Base-by-base conservation (phyloP, 2,888 invertebrate species). In the Zootermopsis nevadensis region DNA sequence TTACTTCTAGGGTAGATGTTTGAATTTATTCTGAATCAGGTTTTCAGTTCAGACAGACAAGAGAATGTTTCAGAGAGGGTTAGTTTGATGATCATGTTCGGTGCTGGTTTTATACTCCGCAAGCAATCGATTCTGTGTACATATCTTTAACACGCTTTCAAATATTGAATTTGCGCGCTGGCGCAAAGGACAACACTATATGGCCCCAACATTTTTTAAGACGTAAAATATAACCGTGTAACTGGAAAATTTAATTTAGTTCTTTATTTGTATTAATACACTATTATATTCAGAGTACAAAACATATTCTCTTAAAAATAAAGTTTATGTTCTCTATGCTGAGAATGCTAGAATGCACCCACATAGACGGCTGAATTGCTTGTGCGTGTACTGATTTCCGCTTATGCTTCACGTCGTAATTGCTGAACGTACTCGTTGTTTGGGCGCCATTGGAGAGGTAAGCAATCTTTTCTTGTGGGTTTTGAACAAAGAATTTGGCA, bases 361-460 rank as follows among this genome's bases (percentile, higher is more conserved):
- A 2, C 7, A 1, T 31, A 22, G 4, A 22, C 15, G 1, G 33
- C 33, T 8, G 19, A 33, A 24, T n/a, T 33, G 38, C 74, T 42
- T 33, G 74, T 38, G 74, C 7, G 69, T 69, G n/a, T n/a, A 24
- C 15, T 38, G 19, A 15, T 42, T 42, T 74, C 74, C 74, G 74
- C 24, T 24, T 27, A 24, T 22, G 4, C 1, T 24, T 22, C 31
- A 35, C n/a, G n/a, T n/a, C n/a, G n/a, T 38, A 38, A n/a, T 74
- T 74, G 38, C 6, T 74, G 74, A 74, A 74, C 74, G 74, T 74
- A 74, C 38, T 74, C 38, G 35, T 74, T 74, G 74, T 74, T 74
- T 74, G 74, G 74, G 74, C 38, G 74, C 74, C 42, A 38, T 74
- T 74, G 74, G 69, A 38, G 24, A n/a, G 74, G 74, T 74, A 74